A percentile compares a stretch with the other conserved stretches of the same genome.
These are phyloP conservation scores for Gnathonemus echidnorhynchus DNA, from an alignment of 2,113 vertebrate genomes.

Conservation along the genomic window DNA sequence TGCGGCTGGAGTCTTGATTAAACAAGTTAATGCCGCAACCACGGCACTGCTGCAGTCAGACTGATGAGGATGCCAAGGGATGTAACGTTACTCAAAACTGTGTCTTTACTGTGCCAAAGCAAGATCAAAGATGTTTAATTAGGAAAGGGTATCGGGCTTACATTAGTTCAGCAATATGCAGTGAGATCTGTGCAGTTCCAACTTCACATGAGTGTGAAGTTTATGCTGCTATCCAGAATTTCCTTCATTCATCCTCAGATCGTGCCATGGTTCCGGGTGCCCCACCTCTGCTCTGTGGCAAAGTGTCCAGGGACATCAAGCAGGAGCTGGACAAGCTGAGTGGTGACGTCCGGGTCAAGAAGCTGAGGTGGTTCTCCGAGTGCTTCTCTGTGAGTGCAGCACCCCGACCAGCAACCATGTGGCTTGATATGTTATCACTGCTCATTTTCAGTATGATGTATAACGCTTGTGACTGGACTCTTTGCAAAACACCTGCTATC, in stretches of 20 bases:
- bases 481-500: not conserved
- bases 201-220: not conserved
- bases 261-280: slow-evolving; percentile 70
- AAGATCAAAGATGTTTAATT: not conserved
- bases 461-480: not conserved
- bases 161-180: not conserved
- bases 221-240: not conserved
- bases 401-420: not conserved
- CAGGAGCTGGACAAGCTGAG: slow-evolving; percentile 84
- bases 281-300: slow-evolving; percentile 84
- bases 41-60: too few relatives aligned
- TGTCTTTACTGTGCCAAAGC: not conserved
- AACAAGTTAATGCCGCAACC: too few relatives aligned
- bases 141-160: not conserved
- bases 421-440: not conserved
- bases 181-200: not conserved
- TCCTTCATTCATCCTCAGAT: slow-evolving; percentile 55
- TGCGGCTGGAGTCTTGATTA: too few relatives aligned
- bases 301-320: slow-evolving; percentile 85
- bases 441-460: not conserved
- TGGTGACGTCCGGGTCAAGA: slow-evolving; percentile 65
- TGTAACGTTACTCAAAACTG: not conserved
- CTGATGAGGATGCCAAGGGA: too few relatives aligned
- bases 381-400: slow-evolving; percentile 79
- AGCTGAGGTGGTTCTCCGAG: slow-evolving; percentile 88